Base-by-base conservation (phyloP, 1,140 invertebrate species). In the Zaprionus africanus region DNA sequence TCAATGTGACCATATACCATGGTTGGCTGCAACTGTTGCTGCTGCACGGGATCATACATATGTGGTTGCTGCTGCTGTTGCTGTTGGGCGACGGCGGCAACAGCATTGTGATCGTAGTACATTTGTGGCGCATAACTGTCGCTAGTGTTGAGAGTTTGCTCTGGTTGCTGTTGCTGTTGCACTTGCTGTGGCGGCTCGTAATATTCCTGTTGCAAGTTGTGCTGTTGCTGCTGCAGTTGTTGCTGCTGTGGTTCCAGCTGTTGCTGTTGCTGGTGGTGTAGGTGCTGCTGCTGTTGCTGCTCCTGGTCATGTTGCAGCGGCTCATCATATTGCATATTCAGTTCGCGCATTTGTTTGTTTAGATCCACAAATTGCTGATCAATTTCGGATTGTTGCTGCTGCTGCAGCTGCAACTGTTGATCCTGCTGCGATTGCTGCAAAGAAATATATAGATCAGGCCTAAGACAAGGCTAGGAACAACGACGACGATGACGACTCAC, bases 321-420 rank as follows among this genome's bases (percentile, higher is more conserved):
- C 24, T 75, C 72, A 24, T 69, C 82, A 51, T 93, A 92, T 77
- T 92, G 92, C 80, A 92, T 80, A 69, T 85, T 93, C 1, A 93
- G 77, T 28, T 86, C 86, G 34, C 70, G 82, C 60, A 93, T 91
- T 74, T 92, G 92, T 71, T 93, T 90, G 61, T 87, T 93, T 1
- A 93, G 80, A 75, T 91, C 86, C n/a, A 76, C 79, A 73, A 93
- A 92, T 65, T 92, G 85, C 65, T 92, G 90, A 85, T 93, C 77
- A 28, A 91, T 92, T 36, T 91, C 84, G 41, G 28, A 72, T 41
- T 83, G 80, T 57, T 81, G 80, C 38, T 79, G 82, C 11, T 79
- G 81, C 0, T 67, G 65, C 13, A 76, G 28, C 7, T 73, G 60
- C 28, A 74, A 59, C 3, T 78, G 34, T 4, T 57, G 68, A 26